Conservation (phyloP, 2,888 invertebrate genomes). For the Crioceris asparagi region DNA sequence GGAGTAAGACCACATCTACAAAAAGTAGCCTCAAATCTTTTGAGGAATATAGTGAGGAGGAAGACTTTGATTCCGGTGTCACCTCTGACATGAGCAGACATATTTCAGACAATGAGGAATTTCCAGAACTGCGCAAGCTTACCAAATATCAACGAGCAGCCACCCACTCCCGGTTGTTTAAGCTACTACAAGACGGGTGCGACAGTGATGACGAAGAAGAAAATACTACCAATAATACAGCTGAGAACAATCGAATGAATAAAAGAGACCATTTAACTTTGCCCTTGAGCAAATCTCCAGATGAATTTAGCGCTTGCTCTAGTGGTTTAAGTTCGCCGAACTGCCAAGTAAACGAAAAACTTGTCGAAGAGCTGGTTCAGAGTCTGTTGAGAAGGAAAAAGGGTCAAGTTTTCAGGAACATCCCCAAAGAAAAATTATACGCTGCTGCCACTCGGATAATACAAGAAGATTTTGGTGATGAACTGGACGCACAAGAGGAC, state of each 20-base stretch:
- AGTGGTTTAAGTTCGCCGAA: conserved; percentile 44
- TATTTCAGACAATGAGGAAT: conserved; percentile 56
- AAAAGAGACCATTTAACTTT: conserved; percentile 44
- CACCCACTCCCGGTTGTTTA: conserved; percentile 61
- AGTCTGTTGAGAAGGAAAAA: conserved; percentile 46
- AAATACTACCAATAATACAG: conserved; percentile 23
- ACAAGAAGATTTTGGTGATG: conserved; percentile 43
- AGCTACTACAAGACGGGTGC: conserved; percentile 52
- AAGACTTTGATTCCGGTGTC: conserved; percentile 60
- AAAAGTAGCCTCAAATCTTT: conserved; percentile 33
- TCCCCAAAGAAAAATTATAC: conserved; percentile 49
- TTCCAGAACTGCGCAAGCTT: conserved; percentile 46
- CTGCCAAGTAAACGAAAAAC: conserved; percentile 42
- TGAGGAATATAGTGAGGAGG: conserved; percentile 40
- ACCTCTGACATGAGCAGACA: conserved; percentile 58
- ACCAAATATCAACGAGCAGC: conserved; percentile 57
- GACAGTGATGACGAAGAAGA: conserved; percentile 34
- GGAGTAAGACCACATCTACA: conserved; percentile 24
- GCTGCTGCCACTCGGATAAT: conserved; percentile 46
- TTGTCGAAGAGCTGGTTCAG: conserved; percentile 48
- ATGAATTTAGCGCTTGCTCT: conserved; percentile 43
- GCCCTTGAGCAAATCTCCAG: conserved; percentile 36
- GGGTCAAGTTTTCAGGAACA: conserved; percentile 41
- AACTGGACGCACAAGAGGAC: conserved; percentile 38
- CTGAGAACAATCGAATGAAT: conserved; percentile 36